These are phyloP conservation scores for Rhineura floridana DNA, from an alignment of 2,113 vertebrate genomes.

Conservation along the genomic window DNA sequence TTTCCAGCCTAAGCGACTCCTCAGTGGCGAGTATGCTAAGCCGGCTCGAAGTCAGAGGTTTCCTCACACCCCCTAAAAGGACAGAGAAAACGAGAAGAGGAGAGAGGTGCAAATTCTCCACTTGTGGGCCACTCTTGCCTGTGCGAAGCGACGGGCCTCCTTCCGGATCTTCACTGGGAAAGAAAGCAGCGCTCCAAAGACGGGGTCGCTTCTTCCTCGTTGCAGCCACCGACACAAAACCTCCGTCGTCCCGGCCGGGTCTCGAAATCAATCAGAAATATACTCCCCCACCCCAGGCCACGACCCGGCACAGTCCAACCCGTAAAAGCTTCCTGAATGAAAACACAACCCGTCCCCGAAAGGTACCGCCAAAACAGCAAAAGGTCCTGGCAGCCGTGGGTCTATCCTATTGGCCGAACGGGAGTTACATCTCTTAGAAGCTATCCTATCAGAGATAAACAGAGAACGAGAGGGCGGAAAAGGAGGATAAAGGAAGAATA, in stretches of 20 bases:
- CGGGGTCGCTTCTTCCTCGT: not conserved
- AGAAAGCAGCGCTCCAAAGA: not conserved
- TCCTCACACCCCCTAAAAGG: not conserved
- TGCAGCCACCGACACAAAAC: not conserved
- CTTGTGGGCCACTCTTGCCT: not conserved
- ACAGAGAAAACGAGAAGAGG: not conserved
- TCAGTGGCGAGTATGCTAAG: no score
- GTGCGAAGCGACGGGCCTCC: not conserved
- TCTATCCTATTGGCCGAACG: not conserved
- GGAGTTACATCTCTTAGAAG: rapidly evolving
- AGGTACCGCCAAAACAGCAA: not conserved
- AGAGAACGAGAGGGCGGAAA: no score
- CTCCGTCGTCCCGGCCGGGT: not conserved
- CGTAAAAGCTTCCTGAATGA: not conserved
- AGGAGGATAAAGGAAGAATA: not conserved
- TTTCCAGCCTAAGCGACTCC: no score
- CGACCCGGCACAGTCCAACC: not conserved
- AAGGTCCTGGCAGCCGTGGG: constrained; percentile 7
- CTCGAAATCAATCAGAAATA: not conserved
- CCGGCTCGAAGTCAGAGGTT: not conserved
- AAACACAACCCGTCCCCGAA: not conserved
- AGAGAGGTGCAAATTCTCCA: not conserved
- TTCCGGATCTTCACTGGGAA: not conserved
- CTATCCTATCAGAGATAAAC: not conserved
- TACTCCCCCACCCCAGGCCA: not conserved